phyloP scores from a whole-genome alignment of 2,797 vertebrate genomes.

The Denticeps clupeoides region DNA sequence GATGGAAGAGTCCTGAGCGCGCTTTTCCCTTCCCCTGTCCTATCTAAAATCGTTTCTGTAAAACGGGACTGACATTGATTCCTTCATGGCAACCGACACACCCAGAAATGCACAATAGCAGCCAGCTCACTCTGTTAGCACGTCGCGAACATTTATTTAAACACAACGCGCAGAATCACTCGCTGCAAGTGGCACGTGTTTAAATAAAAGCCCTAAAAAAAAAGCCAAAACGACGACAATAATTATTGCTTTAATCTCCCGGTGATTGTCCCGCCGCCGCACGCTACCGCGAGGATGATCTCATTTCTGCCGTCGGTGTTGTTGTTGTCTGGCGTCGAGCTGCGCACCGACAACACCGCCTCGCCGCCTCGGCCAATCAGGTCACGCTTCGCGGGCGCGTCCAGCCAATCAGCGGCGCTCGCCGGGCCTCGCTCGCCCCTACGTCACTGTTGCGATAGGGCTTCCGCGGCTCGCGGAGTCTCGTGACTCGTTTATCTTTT shows the following conservation, averaged over 20 bases:
- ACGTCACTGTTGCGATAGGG: slow-evolving; percentile 38
- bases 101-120: slow-evolving; percentile 29
- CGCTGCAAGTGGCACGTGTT: too few relatives aligned
- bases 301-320: slow-evolving; percentile 26
- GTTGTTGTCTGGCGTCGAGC: slow-evolving; percentile 30
- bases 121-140: too few relatives aligned
- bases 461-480: slow-evolving; percentile 12
- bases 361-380: slow-evolving; percentile 25
- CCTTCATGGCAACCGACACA: slow-evolving; percentile 33
- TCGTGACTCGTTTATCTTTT: slow-evolving; percentile 32
- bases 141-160: too few relatives aligned
- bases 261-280: slow-evolving; percentile 1
- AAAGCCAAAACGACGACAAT: too few relatives aligned
- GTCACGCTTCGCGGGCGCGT: background rate
- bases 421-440: slow-evolving; percentile 21
- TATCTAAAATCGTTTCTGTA: slow-evolving; percentile 14
- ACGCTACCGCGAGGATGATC: slow-evolving; percentile 23
- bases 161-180: too few relatives aligned
- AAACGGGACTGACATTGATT: slow-evolving; percentile 20
- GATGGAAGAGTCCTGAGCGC: slow-evolving; percentile 4
- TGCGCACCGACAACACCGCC: slow-evolving; percentile 11
- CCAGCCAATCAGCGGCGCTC: slow-evolving; percentile 26
- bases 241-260: background rate
- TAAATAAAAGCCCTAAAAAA: too few relatives aligned
- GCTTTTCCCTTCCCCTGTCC: slow-evolving; percentile 6